phyloP scores from a whole-genome alignment of 2,113 vertebrate genomes.

The Climacteris rufus region DNA sequence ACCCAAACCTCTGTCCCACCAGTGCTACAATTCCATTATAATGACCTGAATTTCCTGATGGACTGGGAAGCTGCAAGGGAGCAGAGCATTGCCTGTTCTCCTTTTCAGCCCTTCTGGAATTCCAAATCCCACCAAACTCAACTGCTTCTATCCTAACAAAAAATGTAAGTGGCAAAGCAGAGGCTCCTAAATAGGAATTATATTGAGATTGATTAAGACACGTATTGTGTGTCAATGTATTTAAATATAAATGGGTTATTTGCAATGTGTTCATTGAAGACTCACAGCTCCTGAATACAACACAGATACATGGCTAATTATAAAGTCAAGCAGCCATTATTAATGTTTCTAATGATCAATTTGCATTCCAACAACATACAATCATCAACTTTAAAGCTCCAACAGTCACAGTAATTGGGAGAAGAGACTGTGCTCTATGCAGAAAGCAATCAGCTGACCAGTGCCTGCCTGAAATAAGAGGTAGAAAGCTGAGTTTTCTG shows the following conservation, averaged over 20 bases:
- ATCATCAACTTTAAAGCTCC: conserved; percentile 29
- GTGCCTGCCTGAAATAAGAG: not conserved
- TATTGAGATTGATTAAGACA: conserved; percentile 34
- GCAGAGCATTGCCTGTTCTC: not conserved
- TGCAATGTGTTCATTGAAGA: conserved; percentile 36
- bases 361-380: conserved; percentile 42
- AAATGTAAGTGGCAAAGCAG: not conserved
- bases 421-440: not conserved
- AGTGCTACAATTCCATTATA: too few relatives aligned
- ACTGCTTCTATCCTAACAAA: not conserved
- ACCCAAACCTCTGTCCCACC: not conserved
- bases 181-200: not conserved
- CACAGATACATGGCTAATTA: conserved; percentile 38
- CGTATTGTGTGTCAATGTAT: not conserved
- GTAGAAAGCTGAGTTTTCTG: not conserved
- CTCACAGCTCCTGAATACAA: conserved; percentile 22
- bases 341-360: conserved; percentile 46
- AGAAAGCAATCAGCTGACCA: not conserved
- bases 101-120: not conserved
- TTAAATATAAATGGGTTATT: conserved; percentile 53
- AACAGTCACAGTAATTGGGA: not conserved
- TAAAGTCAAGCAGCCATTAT: conserved; percentile 49
- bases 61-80: not conserved
- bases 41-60: not conserved
- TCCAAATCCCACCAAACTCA: not conserved